These are phyloP conservation scores for Cairina moschata DNA, from an alignment of 2,113 vertebrate genomes.

Conservation along the genomic window DNA sequence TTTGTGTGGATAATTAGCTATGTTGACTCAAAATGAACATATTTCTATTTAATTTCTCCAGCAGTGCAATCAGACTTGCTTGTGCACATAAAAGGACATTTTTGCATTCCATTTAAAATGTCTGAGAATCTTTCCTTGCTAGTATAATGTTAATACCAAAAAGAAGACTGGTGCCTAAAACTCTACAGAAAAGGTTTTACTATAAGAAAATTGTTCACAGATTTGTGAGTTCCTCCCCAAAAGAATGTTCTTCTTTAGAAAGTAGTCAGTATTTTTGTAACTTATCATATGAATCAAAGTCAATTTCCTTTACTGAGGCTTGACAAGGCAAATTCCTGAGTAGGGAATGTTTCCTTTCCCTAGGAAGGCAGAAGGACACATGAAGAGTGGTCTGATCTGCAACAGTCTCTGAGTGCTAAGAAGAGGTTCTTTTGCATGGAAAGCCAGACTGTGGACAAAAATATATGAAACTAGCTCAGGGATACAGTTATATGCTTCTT, in stretches of 20 bases:
- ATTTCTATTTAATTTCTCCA: neutral
- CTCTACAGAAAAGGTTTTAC: neutral
- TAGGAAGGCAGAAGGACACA: neutral
- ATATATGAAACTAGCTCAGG: neutral
- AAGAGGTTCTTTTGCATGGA: neutral
- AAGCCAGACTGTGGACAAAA: neutral
- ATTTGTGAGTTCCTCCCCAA: neutral
- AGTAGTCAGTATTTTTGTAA: neutral
- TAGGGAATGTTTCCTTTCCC: rapidly evolving
- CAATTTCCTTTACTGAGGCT: neutral
- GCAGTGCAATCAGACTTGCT: neutral
- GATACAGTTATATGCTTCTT: neutral
- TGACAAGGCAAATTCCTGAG: rapidly evolving
- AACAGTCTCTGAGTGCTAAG: neutral
- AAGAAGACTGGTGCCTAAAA: neutral
- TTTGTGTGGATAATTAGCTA: neutral
- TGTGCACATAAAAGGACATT: neutral
- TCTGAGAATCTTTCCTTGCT: neutral
- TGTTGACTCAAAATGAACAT: neutral
- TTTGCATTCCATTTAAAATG: neutral
- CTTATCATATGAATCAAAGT: neutral
- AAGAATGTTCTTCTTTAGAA: neutral
- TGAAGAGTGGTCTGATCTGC: neutral
- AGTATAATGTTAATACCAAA: neutral
- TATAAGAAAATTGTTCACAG: neutral